A percentile compares a stretch with the other conserved stretches of the same genome.
Conservation (phyloP, 2,888 invertebrate species). For the Bellardia pandia region DNA sequence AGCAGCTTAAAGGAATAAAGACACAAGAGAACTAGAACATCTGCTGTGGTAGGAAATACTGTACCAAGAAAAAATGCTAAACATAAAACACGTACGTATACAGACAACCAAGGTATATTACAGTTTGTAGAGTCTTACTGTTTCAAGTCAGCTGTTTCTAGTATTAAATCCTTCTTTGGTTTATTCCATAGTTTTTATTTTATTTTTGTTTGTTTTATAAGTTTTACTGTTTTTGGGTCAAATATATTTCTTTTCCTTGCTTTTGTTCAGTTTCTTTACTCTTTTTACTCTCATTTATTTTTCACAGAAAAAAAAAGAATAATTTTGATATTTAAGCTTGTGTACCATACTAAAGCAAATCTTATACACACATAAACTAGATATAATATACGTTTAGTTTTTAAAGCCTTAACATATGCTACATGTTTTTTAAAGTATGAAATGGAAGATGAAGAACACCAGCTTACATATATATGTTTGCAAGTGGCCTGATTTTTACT, state of each 20-base stretch:
- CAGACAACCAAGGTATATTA: neutral
- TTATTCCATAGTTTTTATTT: neutral
- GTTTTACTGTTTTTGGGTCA: constrained; percentile 21
- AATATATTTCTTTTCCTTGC: constrained; percentile 17
- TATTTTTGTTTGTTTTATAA: neutral
- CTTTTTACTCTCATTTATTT: neutral
- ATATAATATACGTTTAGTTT: neutral
- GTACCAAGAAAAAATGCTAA: too few species aligned
- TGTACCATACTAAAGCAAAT: constrained; percentile 1
- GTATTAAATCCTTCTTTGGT: neutral
- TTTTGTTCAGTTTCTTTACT: neutral
- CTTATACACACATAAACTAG: neutral
- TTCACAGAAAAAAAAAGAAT: too few species aligned
- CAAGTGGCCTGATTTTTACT: constrained; percentile 37
- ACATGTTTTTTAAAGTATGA: neutral
- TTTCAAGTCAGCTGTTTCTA: neutral
- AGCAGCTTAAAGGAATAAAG: constrained; percentile 9
- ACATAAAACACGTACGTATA: neutral
- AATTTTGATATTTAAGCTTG: neutral
- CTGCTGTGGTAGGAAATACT: neutral
- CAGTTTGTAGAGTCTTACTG: neutral
- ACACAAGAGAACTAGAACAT: neutral
- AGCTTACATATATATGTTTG: neutral
- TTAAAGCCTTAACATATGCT: constrained; percentile 66
- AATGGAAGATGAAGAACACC: neutral